Base-by-base conservation (phyloP, 1,140 invertebrate genomes). In the Diprion similis region DNA sequence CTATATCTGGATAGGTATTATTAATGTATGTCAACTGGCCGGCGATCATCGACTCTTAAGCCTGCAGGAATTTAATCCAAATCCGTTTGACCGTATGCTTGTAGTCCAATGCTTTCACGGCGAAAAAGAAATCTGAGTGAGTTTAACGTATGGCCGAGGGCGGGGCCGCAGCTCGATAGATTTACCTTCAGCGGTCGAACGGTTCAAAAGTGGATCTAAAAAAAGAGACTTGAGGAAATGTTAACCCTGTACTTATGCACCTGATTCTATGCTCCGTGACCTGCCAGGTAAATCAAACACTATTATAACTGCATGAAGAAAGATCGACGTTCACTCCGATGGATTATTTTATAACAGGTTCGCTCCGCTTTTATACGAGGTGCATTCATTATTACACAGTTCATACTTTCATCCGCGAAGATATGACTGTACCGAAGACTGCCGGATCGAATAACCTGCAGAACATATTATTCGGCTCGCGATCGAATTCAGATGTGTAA, bases 91-190 rank as follows among this genome's bases (percentile, higher is more conserved):
- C 51, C n/a, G n/a, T 59, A 17, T 17, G 24, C 24, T 59, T 59
- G 4, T 37, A 37, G 51, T 59, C 51, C 51, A 9, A 59, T 59
- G 51, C 51, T 59, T 59, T 59, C 51, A 59, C 51, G 51, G 51
- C 51, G 51, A 17, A 59, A 59, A 59, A 59, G 51, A 59, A 59
- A 59, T 59, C 51, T 59, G 51, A 59, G 51, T 59, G 51, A 59
- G 51, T 59, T 59, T 59, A 59, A 59, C 51, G 51, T 59, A 59
- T 17, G 11, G 24, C 24, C 24, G 24, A 37, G 24, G 51, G n/a
- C 11, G 51, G 51, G 11, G 51, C 51, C 11, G 51, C 51, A 9
- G 9, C 9, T 9, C 51, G 51, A 59, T 13, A 17, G 51, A 59
- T 59, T 59, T 59, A 17, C 51, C 51, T 59, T 59, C n/a, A 13